Conservation (phyloP, 1,140 invertebrate genomes). For the Brachionus sp. region DNA sequence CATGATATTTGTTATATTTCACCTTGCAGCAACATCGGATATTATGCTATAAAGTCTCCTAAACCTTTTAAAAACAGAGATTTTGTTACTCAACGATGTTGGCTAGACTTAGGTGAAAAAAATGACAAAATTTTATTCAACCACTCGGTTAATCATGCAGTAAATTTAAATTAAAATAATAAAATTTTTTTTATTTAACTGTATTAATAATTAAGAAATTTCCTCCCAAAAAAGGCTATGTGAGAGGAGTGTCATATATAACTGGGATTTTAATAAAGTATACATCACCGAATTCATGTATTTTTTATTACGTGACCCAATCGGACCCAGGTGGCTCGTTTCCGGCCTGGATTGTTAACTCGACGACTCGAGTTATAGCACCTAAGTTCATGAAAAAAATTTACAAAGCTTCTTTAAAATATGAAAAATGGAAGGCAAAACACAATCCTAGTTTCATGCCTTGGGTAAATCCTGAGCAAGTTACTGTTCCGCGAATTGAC, state of each 20-base stretch:
- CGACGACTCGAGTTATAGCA: constrained; percentile 77
- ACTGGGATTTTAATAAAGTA: constrained; percentile 67
- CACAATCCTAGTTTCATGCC: constrained; percentile 74
- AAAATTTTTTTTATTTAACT: background rate
- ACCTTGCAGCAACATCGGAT: constrained; percentile 46
- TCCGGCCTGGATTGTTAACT: constrained; percentile 82
- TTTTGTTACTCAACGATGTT: constrained; percentile 82
- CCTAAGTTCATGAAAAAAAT: constrained; percentile 67
- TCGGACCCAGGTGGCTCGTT: constrained; percentile 81
- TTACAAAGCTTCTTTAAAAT: constrained; percentile 73
- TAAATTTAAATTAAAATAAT: constrained; percentile 49
- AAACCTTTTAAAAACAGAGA: constrained; percentile 81
- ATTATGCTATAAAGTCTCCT: constrained; percentile 68
- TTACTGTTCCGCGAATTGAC: constrained; percentile 65
- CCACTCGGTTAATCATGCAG: constrained; percentile 80
- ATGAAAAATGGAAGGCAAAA: constrained; percentile 73
- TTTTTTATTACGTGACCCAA: constrained; percentile 77
- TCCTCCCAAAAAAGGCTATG: constrained; percentile 74
- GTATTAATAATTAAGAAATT: constrained; percentile 62
- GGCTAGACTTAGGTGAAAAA: constrained; percentile 71
- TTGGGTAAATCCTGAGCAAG: constrained; percentile 81
- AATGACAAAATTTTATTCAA: constrained; percentile 79
- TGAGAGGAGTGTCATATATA: constrained; percentile 70
- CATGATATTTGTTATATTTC: constrained; percentile 43
- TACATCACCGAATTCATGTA: constrained; percentile 64